phyloP scores from a whole-genome alignment of 23 tunicate species.

The Aplidium turbinatum region DNA sequence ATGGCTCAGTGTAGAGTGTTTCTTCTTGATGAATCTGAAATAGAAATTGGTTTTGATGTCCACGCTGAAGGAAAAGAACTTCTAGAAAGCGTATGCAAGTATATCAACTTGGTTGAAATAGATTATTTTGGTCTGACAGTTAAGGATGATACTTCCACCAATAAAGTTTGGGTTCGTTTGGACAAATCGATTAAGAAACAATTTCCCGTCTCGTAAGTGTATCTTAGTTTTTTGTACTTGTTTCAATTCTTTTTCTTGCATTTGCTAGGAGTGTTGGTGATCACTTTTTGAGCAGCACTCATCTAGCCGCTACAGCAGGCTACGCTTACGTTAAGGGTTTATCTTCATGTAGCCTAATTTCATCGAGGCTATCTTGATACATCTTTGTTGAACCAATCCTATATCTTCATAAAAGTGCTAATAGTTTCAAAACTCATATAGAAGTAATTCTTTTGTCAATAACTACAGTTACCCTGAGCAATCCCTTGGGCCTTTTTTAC shows the following conservation, averaged over 20 bases:
- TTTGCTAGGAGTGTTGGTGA: neutral
- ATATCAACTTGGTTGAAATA: slow-evolving; percentile 30
- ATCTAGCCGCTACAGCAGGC: too few relatives aligned
- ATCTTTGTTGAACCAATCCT: too few relatives aligned
- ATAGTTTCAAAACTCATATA: too few relatives aligned
- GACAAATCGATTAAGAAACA: slow-evolving; percentile 62
- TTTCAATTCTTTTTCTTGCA: neutral
- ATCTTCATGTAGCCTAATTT: too few relatives aligned
- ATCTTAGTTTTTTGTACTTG: neutral
- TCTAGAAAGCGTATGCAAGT: slow-evolving; percentile 33
- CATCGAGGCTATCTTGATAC: too few relatives aligned
- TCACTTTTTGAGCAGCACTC: too few relatives aligned
- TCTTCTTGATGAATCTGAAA: slow-evolving; percentile 47
- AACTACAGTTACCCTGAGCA: too few relatives aligned
- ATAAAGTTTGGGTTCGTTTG: slow-evolving; percentile 46
- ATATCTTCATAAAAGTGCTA: too few relatives aligned
- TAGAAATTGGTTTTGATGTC: slow-evolving; percentile 21
- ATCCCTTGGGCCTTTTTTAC: too few relatives aligned
- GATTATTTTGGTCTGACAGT: slow-evolving; percentile 60
- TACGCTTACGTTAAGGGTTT: too few relatives aligned
- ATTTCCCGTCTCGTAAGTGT: slow-evolving; percentile 49
- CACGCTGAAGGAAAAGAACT: slow-evolving; percentile 23
- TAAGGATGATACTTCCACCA: slow-evolving; percentile 19
- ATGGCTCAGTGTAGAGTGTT: slow-evolving; percentile 32
- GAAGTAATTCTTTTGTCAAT: too few relatives aligned